phyloP scores from a whole-genome alignment of 2,113 vertebrate genomes.

The Triplophysa siluroides region DNA sequence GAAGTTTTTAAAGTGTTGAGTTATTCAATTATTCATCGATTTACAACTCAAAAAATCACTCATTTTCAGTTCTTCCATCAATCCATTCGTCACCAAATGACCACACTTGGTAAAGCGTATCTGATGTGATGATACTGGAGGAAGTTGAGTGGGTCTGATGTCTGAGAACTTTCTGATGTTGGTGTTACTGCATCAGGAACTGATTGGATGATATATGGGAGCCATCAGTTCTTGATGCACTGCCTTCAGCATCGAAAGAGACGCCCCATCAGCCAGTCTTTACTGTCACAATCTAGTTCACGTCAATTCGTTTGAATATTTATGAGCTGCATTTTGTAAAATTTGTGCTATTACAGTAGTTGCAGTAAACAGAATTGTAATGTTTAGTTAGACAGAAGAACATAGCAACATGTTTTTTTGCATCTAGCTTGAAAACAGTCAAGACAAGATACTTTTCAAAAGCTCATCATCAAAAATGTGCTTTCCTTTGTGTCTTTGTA shows the following conservation, averaged over 20 bases:
- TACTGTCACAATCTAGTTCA: neutral
- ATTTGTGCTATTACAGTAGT: no score
- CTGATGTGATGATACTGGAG: neutral
- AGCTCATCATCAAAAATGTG: no score
- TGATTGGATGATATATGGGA: constrained; percentile 83
- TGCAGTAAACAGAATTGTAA: no score
- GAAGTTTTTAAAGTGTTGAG: neutral
- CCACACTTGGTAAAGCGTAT: neutral
- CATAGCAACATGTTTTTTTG: no score
- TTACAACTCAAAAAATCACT: neutral
- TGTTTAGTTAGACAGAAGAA: no score
- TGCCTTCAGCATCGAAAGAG: constrained; percentile 90
- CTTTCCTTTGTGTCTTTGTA: no score
- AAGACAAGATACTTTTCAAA: no score
- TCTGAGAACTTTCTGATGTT: constrained; percentile 80
- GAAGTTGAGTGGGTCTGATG: neutral
- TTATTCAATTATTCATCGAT: neutral
- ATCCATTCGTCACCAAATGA: neutral
- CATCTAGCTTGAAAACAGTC: no score
- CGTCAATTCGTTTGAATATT: no score
- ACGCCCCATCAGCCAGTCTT: constrained; percentile 59
- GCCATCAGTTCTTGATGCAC: constrained; percentile 92
- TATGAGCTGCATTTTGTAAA: no score
- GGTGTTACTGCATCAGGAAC: constrained; percentile 99
- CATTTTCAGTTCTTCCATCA: neutral